Base-by-base conservation (phyloP, 2,797 vertebrate genomes). In the Babyrousa celebensis region DNA sequence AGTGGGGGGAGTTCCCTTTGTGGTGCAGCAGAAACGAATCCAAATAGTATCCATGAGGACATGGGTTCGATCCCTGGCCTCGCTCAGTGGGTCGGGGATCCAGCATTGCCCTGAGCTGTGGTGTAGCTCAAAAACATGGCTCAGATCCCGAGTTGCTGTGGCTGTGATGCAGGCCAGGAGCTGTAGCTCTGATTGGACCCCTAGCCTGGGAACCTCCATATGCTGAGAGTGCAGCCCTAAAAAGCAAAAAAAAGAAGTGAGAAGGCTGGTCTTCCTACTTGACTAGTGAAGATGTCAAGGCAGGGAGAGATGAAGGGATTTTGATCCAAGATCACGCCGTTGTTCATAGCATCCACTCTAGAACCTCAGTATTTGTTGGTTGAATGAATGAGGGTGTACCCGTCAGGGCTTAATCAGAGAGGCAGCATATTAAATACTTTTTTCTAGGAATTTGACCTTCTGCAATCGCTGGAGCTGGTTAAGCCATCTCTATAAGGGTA, bases 381-480 rank as follows among this genome's bases (percentile, higher is more conserved):
- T 89, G 48, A 89, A 40, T 52, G 63, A 60, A 54, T 80, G 77
- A 85, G 25, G 29, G 14, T 11, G 2, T 71, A 20, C 8, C 52
- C 85, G 25, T 52, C 18, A 20, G 67, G 25, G 40, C 48, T 95
- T 87, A 32, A 23, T 75, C 43, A 75, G n/a, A 92, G 84, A 85
- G 52, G 32, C 18, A 70, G 25, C 87, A 54, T 68, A 63, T 27
- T 54, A 70, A 60, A 40, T 92, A 43, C 63, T 70, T 84, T 40
- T 15, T 32, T 63, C 12, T 20, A 54, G 17, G 15, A 40, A 56
- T 67, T 68, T 60, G 27, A 54, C n/a, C 10, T 91, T 68, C 16
- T 29, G 29, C 29, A 21, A 7, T 32, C 43, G 1, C 27, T 12
- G 16, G 71, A 48, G 48, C 71, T 77, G 27, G 20, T 72, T 54